Base-by-base conservation (phyloP, 2,797 vertebrate genomes). In the Aythya fuligula region DNA sequence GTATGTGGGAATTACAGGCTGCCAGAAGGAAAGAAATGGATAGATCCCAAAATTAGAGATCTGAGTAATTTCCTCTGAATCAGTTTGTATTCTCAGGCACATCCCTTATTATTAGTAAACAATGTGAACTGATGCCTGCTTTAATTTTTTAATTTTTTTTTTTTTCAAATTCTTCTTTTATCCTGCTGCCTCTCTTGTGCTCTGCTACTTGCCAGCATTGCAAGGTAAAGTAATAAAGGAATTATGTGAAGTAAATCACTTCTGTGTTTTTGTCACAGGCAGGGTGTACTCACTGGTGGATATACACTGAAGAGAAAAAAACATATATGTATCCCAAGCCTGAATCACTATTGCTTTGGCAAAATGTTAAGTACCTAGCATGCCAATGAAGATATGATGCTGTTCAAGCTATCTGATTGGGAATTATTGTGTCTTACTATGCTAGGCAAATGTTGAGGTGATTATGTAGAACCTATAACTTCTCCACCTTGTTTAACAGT, bases 1-100 rank as follows among this genome's bases (percentile, higher is more conserved):
- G 79, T 73, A 86, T 61, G 79, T 28, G 32, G 45, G 62, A 75
- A 91, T 93, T 96, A 72, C 36, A 95, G 76, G 38, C 24, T 91
- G 54, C 51, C 85, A 73, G 56, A 62, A 80, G 8, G 41, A 85
- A 91, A 70, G 61, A 87, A 77, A 45, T 1, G 1, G 47, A 87
- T 66, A 71, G 65, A 86, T 86, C 56, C 4, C 93, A 95, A 91
- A 95, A 93, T 86, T 91, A 91, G 80, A 95, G 36, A 87, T 47
- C 36, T 64, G 81, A 80, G 34, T 85, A 90, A 92, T 91, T 91
- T 95, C 47, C 93, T 90, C 64, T 85, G 73, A 92, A 90, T 76
- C 71, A 67, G 30, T 87, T 94, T 83, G n/a, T 62, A 69, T 90
- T 87, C 61, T 85, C 65, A 93, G 86, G 54, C 58, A 85, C 45